These are phyloP conservation scores for Anoplolepis gracilipes DNA, from an alignment of 1,140 invertebrate species.

Conservation along the genomic window DNA sequence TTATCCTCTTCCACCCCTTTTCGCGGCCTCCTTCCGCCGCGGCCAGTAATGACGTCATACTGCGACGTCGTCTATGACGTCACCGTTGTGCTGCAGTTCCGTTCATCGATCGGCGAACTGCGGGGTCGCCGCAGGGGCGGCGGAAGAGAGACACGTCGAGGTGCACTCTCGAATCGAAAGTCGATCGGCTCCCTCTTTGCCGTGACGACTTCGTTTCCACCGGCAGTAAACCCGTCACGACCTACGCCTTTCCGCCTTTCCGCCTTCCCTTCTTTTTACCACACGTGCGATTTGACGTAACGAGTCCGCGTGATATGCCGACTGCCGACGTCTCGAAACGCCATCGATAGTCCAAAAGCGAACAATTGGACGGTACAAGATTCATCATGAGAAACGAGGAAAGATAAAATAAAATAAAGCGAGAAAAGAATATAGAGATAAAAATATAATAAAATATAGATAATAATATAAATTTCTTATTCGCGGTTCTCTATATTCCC, in stretches of 20 bases:
- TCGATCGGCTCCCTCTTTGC: background rate
- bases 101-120: conserved; percentile 80
- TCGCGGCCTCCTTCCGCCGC: conserved; percentile 65
- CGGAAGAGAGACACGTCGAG: conserved; percentile 29
- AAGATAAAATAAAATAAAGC: no score
- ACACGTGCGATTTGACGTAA: conserved; percentile 33
- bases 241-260: conserved; percentile 29
- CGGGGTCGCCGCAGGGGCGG: conserved; percentile 62
- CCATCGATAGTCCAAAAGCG: background rate
- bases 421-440: background rate
- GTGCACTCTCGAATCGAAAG: conserved; percentile 4
- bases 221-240: background rate
- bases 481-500: no score
- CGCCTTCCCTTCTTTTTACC: conserved; percentile 56
- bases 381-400: no score
- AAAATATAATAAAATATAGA: no score
- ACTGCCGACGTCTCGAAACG: background rate
- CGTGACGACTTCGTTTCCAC: conserved; percentile 30
- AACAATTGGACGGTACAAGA: background rate
- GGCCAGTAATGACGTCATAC: conserved; percentile 79
- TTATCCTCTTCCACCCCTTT: conserved; percentile 61
- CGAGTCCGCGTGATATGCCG: conserved; percentile 10
- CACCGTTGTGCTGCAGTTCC: conserved; percentile 84
- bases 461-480: no score
- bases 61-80: conserved; percentile 83